Evolutionary conservation across 1,140 invertebrate species (phyloP).

Genomic region (Archegozetes longisetosus): DNA sequence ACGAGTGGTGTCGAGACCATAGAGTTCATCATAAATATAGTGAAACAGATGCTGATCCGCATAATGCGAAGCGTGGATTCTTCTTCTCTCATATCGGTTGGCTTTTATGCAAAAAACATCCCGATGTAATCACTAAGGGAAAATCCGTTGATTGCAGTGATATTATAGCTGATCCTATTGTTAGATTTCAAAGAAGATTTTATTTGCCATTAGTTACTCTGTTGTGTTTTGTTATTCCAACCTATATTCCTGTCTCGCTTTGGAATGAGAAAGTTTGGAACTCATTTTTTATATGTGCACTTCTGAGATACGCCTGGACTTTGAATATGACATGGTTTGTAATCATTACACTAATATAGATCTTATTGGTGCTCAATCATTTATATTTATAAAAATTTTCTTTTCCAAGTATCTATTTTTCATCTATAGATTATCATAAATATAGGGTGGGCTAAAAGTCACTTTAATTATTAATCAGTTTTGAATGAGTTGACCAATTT

Average conservation of each 20-base stretch:
- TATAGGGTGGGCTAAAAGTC: too few relatives aligned
- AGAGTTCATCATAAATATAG: slow-evolving; percentile 21
- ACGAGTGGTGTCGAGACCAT: slow-evolving; percentile 20
- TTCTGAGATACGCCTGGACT: slow-evolving; percentile 69
- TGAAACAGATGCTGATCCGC: slow-evolving; percentile 22
- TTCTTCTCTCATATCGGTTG: slow-evolving; percentile 63
- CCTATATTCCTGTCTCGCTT: slow-evolving; percentile 55
- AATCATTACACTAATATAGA: slow-evolving; percentile 55
- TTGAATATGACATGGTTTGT: slow-evolving; percentile 77
- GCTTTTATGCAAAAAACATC: slow-evolving; percentile 56
- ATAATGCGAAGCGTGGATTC: slow-evolving; percentile 31
- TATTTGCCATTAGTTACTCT: slow-evolving; percentile 65
- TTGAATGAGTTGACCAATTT: too few relatives aligned
- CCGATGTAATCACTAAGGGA: slow-evolving; percentile 49
- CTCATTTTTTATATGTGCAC: slow-evolving; percentile 60
- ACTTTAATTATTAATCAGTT: too few relatives aligned
- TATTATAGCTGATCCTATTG: slow-evolving; percentile 58
- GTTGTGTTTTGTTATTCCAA: slow-evolving; percentile 70
- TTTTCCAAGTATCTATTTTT: too few relatives aligned
- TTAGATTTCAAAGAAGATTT: slow-evolving; percentile 73
- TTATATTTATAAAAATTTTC: too few relatives aligned
- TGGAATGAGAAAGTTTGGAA: slow-evolving; percentile 68
- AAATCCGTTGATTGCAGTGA: slow-evolving; percentile 71
- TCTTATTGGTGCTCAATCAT: too few relatives aligned
- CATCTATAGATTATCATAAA: too few relatives aligned